Percentiles rank a stretch among this genome's conserved stretches.
Conservation (phyloP, 2,113 vertebrate species). For the Neodontobutis hainanensis region DNA sequence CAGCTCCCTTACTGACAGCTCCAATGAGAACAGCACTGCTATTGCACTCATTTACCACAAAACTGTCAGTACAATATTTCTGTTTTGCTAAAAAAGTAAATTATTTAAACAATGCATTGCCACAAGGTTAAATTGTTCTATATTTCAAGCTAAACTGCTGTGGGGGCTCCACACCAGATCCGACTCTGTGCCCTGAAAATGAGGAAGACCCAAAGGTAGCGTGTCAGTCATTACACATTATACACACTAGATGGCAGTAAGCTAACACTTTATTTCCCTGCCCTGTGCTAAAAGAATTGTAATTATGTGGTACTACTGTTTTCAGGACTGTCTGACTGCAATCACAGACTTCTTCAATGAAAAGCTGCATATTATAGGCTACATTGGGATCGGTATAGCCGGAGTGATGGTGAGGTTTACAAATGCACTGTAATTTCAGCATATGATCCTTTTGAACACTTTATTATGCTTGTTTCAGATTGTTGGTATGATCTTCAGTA, state of each 20-base stretch:
- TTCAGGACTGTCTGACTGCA: constrained; percentile 85
- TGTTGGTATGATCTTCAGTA: constrained; percentile 97
- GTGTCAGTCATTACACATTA: not conserved
- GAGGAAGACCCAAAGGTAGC: constrained; percentile 47
- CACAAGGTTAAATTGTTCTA: not conserved
- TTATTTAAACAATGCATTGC: not conserved
- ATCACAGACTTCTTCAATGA: constrained; percentile 84
- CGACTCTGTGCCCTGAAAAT: constrained; percentile 34
- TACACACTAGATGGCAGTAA: constrained; percentile 41
- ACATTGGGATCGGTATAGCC: constrained; percentile 88
- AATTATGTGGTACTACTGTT: constrained; percentile 3
- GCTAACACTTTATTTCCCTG: not conserved
- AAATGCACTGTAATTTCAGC: not conserved
- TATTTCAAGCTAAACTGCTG: constrained; percentile 77
- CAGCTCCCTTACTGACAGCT: constrained; percentile 66
- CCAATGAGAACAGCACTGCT: constrained; percentile 61
- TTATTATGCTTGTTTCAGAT: constrained; percentile 76
- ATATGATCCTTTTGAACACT: not conserved
- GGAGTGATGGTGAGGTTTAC: constrained; percentile 88
- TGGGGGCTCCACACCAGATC: constrained; percentile 14
- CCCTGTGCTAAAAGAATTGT: not conserved
- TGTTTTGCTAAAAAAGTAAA: not conserved
- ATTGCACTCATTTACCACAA: constrained; percentile 61
- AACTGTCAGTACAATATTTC: constrained; percentile 61
- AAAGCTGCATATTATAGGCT: constrained; percentile 89